Evolutionary conservation across 2,113 vertebrate genomes (phyloP).

Genomic region (Phalacrocorax carbo): DNA sequence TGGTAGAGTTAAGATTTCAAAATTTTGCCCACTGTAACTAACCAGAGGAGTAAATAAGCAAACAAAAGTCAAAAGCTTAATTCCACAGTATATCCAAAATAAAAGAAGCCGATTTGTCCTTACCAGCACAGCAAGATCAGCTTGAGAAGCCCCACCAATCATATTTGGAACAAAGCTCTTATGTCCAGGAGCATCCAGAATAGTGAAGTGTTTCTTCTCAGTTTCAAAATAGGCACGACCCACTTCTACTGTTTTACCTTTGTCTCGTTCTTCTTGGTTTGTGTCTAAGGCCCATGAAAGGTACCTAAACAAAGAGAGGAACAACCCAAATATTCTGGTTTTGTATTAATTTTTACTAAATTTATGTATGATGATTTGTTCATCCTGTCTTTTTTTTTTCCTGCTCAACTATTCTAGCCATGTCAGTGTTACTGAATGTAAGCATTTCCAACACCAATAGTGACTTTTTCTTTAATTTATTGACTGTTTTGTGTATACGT

Average conservation of each 20-base stretch:
- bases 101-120: constrained; percentile 42
- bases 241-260: constrained; percentile 98
- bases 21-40: neutral
- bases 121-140: constrained; percentile 97
- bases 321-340: neutral
- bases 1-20: neutral
- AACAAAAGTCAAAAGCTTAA: neutral
- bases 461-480: neutral
- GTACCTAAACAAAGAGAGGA: constrained; percentile 81
- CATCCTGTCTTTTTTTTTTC: neutral
- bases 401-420: neutral
- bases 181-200: constrained; percentile 96
- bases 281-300: constrained; percentile 99
- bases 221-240: constrained; percentile 98
- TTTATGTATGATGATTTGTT: neutral
- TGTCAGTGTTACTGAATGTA: neutral
- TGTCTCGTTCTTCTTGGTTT: constrained; percentile 98
- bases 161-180: constrained; percentile 99
- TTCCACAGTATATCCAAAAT: neutral
- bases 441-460: neutral
- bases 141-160: constrained; percentile 98
- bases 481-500: neutral
- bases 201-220: constrained; percentile 98
- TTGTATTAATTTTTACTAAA: neutral
- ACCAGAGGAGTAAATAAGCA: neutral